Base-by-base conservation (phyloP, 1,140 invertebrate genomes). In the Phthorimaea operculella region DNA sequence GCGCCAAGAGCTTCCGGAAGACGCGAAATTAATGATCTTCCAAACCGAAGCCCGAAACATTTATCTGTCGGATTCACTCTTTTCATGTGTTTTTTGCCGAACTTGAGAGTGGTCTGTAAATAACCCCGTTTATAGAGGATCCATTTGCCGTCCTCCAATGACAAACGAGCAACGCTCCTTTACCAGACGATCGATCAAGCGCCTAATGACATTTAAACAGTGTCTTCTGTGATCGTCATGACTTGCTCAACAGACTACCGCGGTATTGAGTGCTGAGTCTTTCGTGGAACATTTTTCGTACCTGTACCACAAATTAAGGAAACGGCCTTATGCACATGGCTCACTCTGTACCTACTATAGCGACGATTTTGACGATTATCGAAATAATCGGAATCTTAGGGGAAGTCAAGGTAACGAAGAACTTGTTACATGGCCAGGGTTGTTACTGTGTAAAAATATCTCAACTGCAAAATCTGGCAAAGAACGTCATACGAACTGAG, bases 61-160 rank as follows among this genome's bases (percentile, higher is more conserved):
- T 16, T 47, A 47, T 47, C 44, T 47, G 44, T 47, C 44, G 44
- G 44, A 47, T 47, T 47, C 16, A 47, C 44, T 47, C 44, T 47
- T 47, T 47, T 47, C 44, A 47, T 47, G 44, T 47, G 44, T 47
- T 47, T 47, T 47, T 47, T 47, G 44, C 16, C 15, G 11, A 17
- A 47, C 12, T 45, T 45, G 44, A 47, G 44, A 47, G 44, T 47
- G 44, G 44, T 47, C 15, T 15, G 44, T 47, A 47, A 47, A 47
- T 47, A 47, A 47, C 44, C 44, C 44, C 44, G 44, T 47, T 47
- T 47, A 47, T 47, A 14, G 44, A 16, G 15, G 44, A 47, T 47
- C 44, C 44, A 47, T 47, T 47, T 47, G 15, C 7, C 15, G 44
- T 47, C 44, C 44, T 16, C 44, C 12, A 11, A 47, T 47, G 44